Base-by-base conservation (phyloP, 1,140 invertebrate genomes). In the Atta texana region DNA sequence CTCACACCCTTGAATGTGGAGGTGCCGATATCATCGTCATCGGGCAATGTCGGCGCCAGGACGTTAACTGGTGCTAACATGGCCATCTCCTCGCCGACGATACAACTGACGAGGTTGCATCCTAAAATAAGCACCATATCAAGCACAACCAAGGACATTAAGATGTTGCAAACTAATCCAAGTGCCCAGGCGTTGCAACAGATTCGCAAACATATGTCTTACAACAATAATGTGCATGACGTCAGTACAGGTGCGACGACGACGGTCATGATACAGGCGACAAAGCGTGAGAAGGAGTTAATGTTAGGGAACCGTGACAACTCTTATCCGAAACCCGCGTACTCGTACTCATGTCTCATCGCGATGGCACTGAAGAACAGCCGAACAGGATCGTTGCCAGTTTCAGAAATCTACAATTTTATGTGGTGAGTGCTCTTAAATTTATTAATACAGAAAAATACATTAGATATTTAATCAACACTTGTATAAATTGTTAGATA, bases 381-480 rank as follows among this genome's bases (percentile, higher is more conserved):
- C 74, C 96, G 97, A 90, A 98, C 97, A 76, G 99, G 99, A 68
- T 98, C 98, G 91, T 95, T 99, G 90, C 99, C 99, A 2, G 99
- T 99, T 8, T 99, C 98, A 8, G 99, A 99, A 96, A 99, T 99
- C 87, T 99, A 99, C 94, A 99, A 98, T 94, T 99, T 99, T 94
- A 99, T 99, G 97, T 99, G 98, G 98, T 98, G 96, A 97, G 97
- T 97, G 34, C 21, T 34, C 2, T 49, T 10, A 12, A n/a, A 77
- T 63, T 18, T 64, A 6, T 31, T 77, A n/a, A 6, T 28, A 16
- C 34, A 44, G 14, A 16, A 18, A 18, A 12, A 21, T 4, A 12
- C n/a, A 34, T 66, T n/a, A n/a, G 7, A 39, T 39, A 61, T 10
- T 44, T 76, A 51, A 18, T 8, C 24, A 66, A 71, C 7, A 10